Conservation (phyloP, 2,113 vertebrate genomes). For the Rallus limicola region DNA sequence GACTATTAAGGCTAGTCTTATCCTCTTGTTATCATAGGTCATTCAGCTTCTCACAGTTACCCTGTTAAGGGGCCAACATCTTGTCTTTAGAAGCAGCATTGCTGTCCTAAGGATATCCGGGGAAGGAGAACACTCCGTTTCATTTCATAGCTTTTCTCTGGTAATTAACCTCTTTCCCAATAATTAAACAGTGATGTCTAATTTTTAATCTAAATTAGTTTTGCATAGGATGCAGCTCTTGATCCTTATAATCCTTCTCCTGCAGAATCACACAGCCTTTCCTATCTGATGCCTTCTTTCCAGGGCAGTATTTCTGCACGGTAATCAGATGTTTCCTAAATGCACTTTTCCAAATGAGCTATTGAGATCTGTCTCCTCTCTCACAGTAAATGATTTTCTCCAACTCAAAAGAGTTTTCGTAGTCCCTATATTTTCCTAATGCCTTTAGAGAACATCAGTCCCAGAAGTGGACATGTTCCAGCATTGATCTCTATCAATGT, state of each 20-base stretch:
- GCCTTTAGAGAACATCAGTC: not conserved
- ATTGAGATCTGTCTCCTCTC: not conserved
- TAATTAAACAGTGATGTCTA: not conserved
- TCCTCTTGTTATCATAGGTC: not conserved
- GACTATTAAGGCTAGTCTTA: not conserved
- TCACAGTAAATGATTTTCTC: not conserved
- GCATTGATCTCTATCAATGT: not conserved
- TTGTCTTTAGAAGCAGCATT: not conserved
- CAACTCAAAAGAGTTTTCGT: not conserved
- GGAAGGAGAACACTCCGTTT: not conserved
- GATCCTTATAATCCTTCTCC: not conserved
- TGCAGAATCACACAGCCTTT: not conserved
- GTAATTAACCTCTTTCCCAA: not conserved
- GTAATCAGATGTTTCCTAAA: slow-evolving; percentile 14
- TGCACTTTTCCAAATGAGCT: slow-evolving; percentile 5
- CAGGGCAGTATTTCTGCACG: not conserved
- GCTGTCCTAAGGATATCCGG: not conserved
- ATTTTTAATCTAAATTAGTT: not conserved
- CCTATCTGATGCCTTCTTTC: not conserved
- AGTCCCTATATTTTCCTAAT: not conserved
- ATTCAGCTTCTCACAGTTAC: not conserved
- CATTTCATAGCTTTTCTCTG: not conserved
- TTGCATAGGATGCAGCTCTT: not conserved
- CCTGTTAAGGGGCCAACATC: not conserved
- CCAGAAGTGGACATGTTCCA: not conserved